Percentiles rank a stretch among this genome's conserved stretches.
These are phyloP conservation scores for Xestobium rufovillosum DNA, from an alignment of 2,888 invertebrate genomes.

Conservation along the genomic window DNA sequence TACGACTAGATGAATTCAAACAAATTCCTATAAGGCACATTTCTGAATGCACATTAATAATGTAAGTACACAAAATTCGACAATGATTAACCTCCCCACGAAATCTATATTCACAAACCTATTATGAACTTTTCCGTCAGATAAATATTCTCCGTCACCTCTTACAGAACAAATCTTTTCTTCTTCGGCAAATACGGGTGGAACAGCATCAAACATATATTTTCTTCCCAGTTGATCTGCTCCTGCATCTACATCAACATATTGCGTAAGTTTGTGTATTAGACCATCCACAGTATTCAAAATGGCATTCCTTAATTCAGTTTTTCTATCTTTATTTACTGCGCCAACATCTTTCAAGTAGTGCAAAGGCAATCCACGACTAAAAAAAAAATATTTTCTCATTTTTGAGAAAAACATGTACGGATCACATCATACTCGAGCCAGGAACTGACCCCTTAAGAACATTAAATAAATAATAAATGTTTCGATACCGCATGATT, in stretches of 20 bases:
- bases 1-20: too few relatives aligned
- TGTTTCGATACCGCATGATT: too few relatives aligned
- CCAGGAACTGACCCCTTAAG: too few relatives aligned
- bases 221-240: constrained; percentile 81
- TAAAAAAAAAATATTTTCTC: constrained; percentile 16
- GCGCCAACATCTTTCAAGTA: constrained; percentile 69
- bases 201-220: constrained; percentile 80
- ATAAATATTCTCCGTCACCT: constrained; percentile 64
- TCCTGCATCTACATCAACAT: constrained; percentile 66
- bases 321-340: constrained; percentile 51
- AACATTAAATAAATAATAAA: too few relatives aligned
- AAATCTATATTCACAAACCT: too few relatives aligned
- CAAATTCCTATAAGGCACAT: too few relatives aligned
- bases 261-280: constrained; percentile 51
- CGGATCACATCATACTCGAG: too few relatives aligned
- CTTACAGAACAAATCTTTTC: constrained; percentile 66
- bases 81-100: too few relatives aligned
- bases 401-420: constrained; percentile 1
- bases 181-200: constrained; percentile 62
- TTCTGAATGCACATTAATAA: too few relatives aligned
- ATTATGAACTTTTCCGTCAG: constrained; percentile 55
- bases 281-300: constrained; percentile 47
- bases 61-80: too few relatives aligned
- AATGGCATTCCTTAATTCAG: constrained; percentile 43
- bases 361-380: constrained; percentile 69